A percentile compares a stretch with the other conserved stretches of the same genome.
These are phyloP conservation scores for Hirudinaria manillensis DNA, from an alignment of 2,888 invertebrate species.

Conservation along the genomic window DNA sequence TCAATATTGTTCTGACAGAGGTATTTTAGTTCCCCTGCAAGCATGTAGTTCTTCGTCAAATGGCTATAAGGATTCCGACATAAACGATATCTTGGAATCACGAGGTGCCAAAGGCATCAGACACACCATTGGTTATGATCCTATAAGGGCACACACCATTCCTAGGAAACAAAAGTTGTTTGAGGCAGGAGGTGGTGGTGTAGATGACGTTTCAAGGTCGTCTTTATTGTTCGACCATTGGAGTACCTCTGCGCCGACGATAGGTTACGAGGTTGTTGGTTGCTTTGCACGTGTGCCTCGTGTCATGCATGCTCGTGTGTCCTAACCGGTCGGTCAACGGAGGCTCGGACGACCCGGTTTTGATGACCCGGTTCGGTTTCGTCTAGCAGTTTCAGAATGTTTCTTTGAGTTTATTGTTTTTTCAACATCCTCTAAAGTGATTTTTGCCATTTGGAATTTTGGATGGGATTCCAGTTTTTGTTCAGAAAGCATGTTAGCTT, in stretches of 20 bases:
- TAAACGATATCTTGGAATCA: neutral
- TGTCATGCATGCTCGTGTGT: neutral
- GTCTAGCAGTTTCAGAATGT: too few species aligned
- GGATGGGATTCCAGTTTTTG: too few species aligned
- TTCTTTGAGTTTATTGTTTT: too few species aligned
- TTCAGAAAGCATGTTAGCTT: too few species aligned
- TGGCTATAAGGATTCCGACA: neutral
- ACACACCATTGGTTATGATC: neutral
- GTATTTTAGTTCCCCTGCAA: neutral
- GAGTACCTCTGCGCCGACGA: neutral
- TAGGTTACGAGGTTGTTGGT: constrained; percentile 1
- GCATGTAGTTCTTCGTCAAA: neutral
- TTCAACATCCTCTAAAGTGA: too few species aligned
- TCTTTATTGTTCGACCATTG: constrained; percentile 11
- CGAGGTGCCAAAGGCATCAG: neutral
- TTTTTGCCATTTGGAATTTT: too few species aligned
- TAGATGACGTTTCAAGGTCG: neutral
- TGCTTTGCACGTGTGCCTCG: constrained; percentile 1
- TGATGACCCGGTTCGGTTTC: too few species aligned
- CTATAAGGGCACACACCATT: neutral
- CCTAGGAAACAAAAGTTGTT: constrained; percentile 14
- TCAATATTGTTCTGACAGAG: neutral
- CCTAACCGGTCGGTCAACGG: too few species aligned
- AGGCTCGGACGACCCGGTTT: too few species aligned
- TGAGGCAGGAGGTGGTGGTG: neutral